phyloP scores from a whole-genome alignment of 1,140 invertebrate genomes.

The Stratiolaelaps scimitus region DNA sequence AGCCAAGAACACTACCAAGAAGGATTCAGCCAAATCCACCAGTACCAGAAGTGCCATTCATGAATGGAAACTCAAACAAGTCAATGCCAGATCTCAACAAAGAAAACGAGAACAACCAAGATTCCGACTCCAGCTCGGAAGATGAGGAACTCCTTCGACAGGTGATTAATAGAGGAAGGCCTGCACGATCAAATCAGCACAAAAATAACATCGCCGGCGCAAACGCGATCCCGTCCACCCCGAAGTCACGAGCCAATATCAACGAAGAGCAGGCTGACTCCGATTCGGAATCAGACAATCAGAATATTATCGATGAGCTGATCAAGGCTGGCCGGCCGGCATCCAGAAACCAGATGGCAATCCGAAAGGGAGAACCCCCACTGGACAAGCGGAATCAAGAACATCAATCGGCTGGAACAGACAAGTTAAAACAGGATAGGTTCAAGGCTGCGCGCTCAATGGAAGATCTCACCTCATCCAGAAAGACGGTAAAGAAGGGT shows the following conservation, averaged over 20 bases:
- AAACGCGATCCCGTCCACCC: too few relatives aligned
- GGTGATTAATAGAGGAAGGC: conserved; percentile 3
- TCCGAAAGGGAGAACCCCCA: neutral
- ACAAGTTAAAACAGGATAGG: neutral
- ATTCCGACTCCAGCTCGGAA: neutral
- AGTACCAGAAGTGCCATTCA: neutral
- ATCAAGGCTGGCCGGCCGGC: conserved; percentile 10
- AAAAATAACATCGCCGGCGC: too few relatives aligned
- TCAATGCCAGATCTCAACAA: conserved; percentile 24
- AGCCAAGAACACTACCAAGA: conserved; percentile 11
- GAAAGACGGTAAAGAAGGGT: conserved; percentile 9
- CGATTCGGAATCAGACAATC: conserved; percentile 11
- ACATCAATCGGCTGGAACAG: neutral
- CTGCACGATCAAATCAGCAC: neutral
- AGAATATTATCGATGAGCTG: conserved; percentile 18
- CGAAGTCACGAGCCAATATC: neutral
- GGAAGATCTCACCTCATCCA: neutral
- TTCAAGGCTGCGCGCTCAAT: conserved; percentile 25
- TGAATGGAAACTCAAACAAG: neutral
- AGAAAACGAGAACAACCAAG: neutral
- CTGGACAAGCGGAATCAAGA: neutral
- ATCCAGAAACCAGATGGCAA: conserved; percentile 9
- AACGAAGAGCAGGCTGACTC: conserved; percentile 1
- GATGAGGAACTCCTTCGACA: neutral
- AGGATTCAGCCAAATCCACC: neutral